A percentile compares a stretch with the other conserved stretches of the same genome.
Conservation (phyloP, 2,113 vertebrate genomes). For the Alosa alosa region DNA sequence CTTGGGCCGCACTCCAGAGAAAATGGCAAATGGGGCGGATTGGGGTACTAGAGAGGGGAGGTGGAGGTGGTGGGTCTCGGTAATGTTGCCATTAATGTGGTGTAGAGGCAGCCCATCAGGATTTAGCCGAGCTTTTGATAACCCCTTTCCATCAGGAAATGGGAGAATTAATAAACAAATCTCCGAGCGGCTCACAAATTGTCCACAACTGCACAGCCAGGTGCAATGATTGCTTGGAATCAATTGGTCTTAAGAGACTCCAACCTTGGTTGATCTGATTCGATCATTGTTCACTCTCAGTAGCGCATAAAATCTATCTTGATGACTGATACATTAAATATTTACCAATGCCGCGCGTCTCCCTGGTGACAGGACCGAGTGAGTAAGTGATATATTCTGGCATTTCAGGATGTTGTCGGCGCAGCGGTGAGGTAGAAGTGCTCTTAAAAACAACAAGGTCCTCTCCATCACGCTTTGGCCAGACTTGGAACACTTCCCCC, state of each 20-base stretch:
- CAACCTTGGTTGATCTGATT: slow-evolving; percentile 47
- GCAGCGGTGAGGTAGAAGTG: slow-evolving; percentile 7
- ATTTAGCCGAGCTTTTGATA: slow-evolving; percentile 49
- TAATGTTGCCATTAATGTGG: slow-evolving; percentile 64
- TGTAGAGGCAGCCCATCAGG: slow-evolving; percentile 61
- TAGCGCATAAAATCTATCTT: slow-evolving; percentile 63
- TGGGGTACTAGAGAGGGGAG: background rate
- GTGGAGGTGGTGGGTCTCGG: slow-evolving; percentile 35
- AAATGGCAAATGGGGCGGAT: slow-evolving; percentile 29
- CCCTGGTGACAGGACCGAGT: slow-evolving; percentile 43
- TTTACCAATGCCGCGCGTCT: slow-evolving; percentile 51
- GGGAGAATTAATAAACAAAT: slow-evolving; percentile 66
- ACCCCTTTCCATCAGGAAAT: slow-evolving; percentile 54
- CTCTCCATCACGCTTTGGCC: background rate
- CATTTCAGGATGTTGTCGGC: background rate
- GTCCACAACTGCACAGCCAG: slow-evolving; percentile 45
- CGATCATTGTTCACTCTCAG: slow-evolving; percentile 64
- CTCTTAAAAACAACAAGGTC: background rate
- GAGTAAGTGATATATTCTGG: slow-evolving; percentile 8
- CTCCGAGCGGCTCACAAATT: slow-evolving; percentile 40
- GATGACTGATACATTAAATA: slow-evolving; percentile 55
- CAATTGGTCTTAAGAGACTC: slow-evolving; percentile 50
- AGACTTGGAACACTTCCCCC: slow-evolving; percentile 12
- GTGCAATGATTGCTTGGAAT: slow-evolving; percentile 51
- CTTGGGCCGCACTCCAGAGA: slow-evolving; percentile 59